A percentile compares a stretch with the other conserved stretches of the same genome.
Conservation (phyloP, 2,888 invertebrate genomes). For the Melipona bicolor region DNA sequence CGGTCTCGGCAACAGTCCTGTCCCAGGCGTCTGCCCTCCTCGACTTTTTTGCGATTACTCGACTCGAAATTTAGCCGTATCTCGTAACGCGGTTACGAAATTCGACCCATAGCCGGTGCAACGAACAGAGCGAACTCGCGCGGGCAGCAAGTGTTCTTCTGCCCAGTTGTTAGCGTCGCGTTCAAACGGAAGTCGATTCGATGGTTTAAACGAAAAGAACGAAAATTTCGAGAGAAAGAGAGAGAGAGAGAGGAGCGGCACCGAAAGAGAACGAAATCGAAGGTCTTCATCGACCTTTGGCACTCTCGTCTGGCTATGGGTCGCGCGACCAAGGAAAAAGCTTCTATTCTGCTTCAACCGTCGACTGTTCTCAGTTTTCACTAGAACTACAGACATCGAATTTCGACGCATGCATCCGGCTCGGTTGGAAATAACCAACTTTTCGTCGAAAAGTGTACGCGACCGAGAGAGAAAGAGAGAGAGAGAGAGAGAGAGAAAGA, state of each 20-base stretch:
- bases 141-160: not conserved
- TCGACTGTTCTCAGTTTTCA: constrained; percentile 73
- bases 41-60: constrained; percentile 71
- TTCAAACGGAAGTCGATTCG: not conserved
- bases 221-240: not conserved
- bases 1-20: constrained; percentile 79
- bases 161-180: not conserved
- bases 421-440: not conserved
- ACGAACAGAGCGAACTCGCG: constrained; percentile 12
- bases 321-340: constrained; percentile 48
- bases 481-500: constrained; percentile 1
- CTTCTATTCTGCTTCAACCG: constrained; percentile 36
- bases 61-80: constrained; percentile 64
- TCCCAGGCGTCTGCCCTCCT: constrained; percentile 76
- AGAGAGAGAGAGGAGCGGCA: no score
- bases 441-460: constrained; percentile 7
- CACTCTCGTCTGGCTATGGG: constrained; percentile 63
- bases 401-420: constrained; percentile 55
- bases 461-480: constrained; percentile 5
- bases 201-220: constrained; percentile 1
- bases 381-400: constrained; percentile 73
- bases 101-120: constrained; percentile 69
- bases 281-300: constrained; percentile 24
- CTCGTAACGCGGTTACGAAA: constrained; percentile 36
- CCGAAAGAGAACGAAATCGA: constrained; percentile 1